Conservation (phyloP, 2,113 vertebrate species). For the Orthonyx spaldingii region DNA sequence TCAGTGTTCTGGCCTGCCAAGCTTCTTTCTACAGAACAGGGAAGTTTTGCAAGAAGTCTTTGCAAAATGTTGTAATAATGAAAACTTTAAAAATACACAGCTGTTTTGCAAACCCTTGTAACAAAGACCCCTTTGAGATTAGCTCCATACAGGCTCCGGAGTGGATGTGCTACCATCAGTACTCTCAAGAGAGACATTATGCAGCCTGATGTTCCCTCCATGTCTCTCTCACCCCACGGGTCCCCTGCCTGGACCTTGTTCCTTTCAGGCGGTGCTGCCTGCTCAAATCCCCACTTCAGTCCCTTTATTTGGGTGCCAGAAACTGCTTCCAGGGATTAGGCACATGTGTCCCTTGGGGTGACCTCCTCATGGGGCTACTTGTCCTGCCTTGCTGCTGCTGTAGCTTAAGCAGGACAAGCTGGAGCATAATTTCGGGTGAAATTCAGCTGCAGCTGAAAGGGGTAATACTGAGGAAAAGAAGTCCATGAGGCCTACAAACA, state of each 20-base stretch:
- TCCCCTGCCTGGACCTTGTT: neutral
- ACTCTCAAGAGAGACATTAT: constrained; percentile 35
- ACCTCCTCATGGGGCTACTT: neutral
- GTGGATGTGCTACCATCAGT: constrained; percentile 11
- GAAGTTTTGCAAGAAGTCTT: constrained; percentile 45
- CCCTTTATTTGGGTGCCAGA: neutral
- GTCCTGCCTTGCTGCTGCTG: neutral
- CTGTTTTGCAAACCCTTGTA: neutral
- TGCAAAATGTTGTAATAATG: constrained; percentile 56
- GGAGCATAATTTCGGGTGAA: neutral
- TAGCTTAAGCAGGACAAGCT: neutral
- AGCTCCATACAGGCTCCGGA: neutral
- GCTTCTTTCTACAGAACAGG: neutral
- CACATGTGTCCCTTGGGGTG: neutral
- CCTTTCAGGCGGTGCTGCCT: neutral
- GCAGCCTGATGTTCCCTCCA: neutral
- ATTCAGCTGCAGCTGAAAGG: neutral
- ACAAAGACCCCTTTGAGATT: constrained; percentile 49
- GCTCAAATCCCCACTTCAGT: neutral
- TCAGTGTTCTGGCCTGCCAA: neutral
- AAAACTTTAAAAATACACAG: constrained; percentile 46
- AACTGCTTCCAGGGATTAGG: neutral
- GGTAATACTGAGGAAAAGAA: neutral
- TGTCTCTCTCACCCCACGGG: neutral
- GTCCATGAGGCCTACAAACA: neutral